Base-by-base conservation (phyloP, 2,888 invertebrate species). In the Dione juno region DNA sequence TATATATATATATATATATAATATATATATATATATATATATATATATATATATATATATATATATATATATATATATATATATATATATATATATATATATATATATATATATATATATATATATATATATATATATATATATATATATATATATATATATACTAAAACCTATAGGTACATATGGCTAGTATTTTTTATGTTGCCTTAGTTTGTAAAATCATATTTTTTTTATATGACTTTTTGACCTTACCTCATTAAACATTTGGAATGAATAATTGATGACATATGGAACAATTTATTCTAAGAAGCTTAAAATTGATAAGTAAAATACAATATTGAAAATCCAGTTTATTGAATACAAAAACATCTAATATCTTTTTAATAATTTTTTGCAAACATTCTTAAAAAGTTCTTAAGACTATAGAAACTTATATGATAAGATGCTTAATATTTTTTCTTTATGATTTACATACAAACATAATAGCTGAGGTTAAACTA, bases 321-420 rank as follows among this genome's bases (percentile, higher is more conserved):
- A 1, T 19, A 50, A 57, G 37, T 16, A 37, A 57, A 57, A 57
- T 37, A 37, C 57, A 37, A 16, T 37, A 11, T 57, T 5, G 37
- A 37, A 57, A 57, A 57, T 57, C 57, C 57, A 57, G 16, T 57
- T 57, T 57, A 40, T 57, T 57, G 0, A 16, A 37, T 57, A 37
- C 35, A n/a, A 37, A 16, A 57, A 16, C 16, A 54, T 3, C 2
- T n/a, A 3, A 54, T 28, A 11, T 16, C 16, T 1, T 48, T 50
- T 6, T 19, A 19, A 19, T 50, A 19, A 19, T 50, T 40, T 40
- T 10, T 8, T 40, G 7, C 7, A 40, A 40, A 40, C 40, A 8
- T 37, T 37, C 37, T 6, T n/a, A n/a, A n/a, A n/a, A n/a, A n/a
- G n/a, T n/a, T n/a, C 28, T 28, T 28, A 28, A 3, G 5, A 5